Evolutionary conservation across 2,113 vertebrate genomes (phyloP).

Genomic region (Notarius quadriscutis): DNA sequence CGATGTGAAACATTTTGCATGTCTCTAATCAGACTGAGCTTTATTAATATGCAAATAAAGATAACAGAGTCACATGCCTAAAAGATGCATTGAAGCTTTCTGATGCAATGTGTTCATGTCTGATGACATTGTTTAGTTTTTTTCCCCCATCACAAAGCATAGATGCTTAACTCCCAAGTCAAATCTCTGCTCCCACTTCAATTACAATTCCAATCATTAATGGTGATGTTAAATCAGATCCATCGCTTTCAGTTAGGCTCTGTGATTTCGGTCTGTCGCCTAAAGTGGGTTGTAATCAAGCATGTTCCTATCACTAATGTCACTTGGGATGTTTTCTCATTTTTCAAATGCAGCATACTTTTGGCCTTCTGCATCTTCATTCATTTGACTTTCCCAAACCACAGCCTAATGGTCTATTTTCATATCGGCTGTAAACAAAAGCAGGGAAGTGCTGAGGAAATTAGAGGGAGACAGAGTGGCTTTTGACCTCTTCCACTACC

Average conservation of each 20-base stretch:
- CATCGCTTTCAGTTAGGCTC: constrained; percentile 59
- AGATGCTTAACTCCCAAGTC: constrained; percentile 60
- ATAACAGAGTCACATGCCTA: constrained; percentile 16
- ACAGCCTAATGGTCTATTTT: constrained; percentile 32
- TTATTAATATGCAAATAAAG: constrained; percentile 34
- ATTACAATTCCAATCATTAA: constrained; percentile 70
- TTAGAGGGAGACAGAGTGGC: constrained; percentile 24
- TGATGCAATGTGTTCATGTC: constrained; percentile 48
- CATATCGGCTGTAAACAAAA: constrained; percentile 57
- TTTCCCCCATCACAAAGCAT: constrained; percentile 43
- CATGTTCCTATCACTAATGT: constrained; percentile 31
- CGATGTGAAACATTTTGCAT: background rate
- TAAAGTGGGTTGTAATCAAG: constrained; percentile 45
- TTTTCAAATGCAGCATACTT: constrained; percentile 28
- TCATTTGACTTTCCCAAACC: constrained; percentile 37
- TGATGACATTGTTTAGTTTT: constrained; percentile 43
- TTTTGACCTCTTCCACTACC: constrained; percentile 34
- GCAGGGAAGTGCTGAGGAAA: constrained; percentile 45
- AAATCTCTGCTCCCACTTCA: constrained; percentile 60
- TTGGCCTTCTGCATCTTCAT: constrained; percentile 11
- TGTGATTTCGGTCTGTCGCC: constrained; percentile 49
- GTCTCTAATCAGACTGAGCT: constrained; percentile 3
- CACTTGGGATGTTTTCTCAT: constrained; percentile 27
- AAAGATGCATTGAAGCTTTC: background rate
- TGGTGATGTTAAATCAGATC: constrained; percentile 48